Evolutionary conservation across 53 echinoderm and acorn worm genomes (phyloP).

Genomic region (Zoroaster sp.): DNA sequence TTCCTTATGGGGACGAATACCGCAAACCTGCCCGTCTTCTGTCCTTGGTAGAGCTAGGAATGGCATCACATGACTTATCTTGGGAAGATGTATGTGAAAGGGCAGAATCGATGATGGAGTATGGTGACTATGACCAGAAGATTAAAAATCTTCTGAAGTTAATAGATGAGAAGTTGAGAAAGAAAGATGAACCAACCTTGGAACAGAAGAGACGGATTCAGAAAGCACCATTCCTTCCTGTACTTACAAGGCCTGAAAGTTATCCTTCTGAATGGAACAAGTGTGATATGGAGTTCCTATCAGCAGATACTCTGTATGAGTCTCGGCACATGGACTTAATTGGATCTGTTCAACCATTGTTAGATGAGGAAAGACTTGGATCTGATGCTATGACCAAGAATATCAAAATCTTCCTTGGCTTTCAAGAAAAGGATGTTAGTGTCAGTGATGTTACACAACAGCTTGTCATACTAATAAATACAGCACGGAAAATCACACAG

Average conservation of each 20-base stretch:
- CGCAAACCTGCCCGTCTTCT: not conserved
- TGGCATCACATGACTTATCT: slow-evolving; percentile 18
- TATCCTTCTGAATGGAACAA: slow-evolving; percentile 29
- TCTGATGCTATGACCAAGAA: not conserved
- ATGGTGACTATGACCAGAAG: not conserved
- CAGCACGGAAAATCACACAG: not conserved
- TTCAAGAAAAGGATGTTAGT: not conserved
- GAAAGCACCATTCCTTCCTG: slow-evolving; percentile 34
- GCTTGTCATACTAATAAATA: not conserved
- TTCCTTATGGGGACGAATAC: slow-evolving; percentile 42
- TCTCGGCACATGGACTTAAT: not conserved
- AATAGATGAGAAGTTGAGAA: not conserved
- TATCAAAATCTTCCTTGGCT: slow-evolving; percentile 18
- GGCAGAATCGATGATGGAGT: not conserved
- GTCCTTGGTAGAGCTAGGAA: slow-evolving; percentile 43
- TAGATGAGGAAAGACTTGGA: slow-evolving; percentile 43
- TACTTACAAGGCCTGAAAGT: not conserved
- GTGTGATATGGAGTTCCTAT: not conserved
- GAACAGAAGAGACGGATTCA: not conserved
- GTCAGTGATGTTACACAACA: slow-evolving; percentile 32
- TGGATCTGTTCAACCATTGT: slow-evolving; percentile 44
- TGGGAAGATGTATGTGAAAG: slow-evolving; percentile 60
- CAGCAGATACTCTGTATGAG: not conserved
- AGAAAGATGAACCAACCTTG: not conserved
- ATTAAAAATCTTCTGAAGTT: not conserved